Evolutionary conservation across 2,797 vertebrate genomes (phyloP), one percentile per base, ranked within the genome.

Genomic region (Semaprochilodus insignis): DNA sequence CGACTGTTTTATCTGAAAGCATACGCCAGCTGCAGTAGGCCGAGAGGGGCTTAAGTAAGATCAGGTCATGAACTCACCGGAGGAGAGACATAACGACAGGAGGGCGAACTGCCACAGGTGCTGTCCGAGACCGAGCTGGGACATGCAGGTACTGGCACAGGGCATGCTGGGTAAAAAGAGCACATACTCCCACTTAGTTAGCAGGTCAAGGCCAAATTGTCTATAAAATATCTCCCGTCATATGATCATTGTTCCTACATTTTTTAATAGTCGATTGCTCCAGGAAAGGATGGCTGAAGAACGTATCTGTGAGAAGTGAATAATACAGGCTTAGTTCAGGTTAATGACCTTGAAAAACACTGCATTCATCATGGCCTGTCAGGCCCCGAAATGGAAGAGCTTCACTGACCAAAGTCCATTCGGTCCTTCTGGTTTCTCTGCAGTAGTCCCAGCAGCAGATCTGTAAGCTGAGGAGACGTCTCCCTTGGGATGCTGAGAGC

Each of bases 361-460:
- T 3, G 5, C 27, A 63, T 77, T 54, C 2, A 19, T 62, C 44
- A 44, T 40, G 25, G 40, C 13, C 34, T 16, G 57, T 8, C 52
- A 73, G 63, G 74, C 59, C 55, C 0, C 60, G 11, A 55, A 79
- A 70, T 0, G 27, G 25, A 65, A 60, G 19, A 81, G 57, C 51
- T 60, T n/a, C 44, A 95, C 96, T 89, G 89, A 98, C 98, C 97
- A 86, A 99, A 99, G 90, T 99, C 97, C 95, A 99, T 97, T 83
- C 98, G 94, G 82, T 99, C 98, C 90, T 98, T 99, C 90, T 99
- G 98, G 91, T 97, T 99, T 90, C 97, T 96, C 92, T 99, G 98
- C 88, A 99, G 95, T 85, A 99, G 94, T 74, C 97, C 96, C 80
- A 98, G 91, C 70, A 99, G 91, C 84, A 99, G 95, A 88, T 96